These are phyloP conservation scores for Sinella curviseta DNA, from an alignment of 1,140 invertebrate genomes.

Conservation along the genomic window DNA sequence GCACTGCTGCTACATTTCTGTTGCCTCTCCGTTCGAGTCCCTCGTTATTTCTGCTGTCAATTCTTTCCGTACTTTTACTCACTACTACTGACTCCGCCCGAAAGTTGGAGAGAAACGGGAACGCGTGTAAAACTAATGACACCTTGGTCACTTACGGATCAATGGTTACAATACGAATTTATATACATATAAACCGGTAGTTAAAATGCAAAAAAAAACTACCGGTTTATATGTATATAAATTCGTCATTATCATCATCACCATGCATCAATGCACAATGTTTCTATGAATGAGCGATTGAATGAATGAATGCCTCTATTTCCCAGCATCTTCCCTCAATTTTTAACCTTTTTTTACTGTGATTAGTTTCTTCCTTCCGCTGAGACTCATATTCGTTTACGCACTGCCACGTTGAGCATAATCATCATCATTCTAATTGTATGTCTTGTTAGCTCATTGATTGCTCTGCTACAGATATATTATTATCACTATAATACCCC, in stretches of 20 bases:
- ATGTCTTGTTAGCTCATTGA: background rate
- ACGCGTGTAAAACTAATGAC: constrained; percentile 20
- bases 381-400: background rate
- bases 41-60: background rate
- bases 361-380: constrained; percentile 25
- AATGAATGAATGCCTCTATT: background rate
- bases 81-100: background rate
- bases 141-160: constrained; percentile 23
- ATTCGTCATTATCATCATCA: background rate
- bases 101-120: background rate
- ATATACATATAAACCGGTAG: background rate
- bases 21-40: background rate
- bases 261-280: background rate
- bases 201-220: background rate
- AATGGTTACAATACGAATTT: background rate
- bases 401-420: background rate
- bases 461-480: too few species aligned
- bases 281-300: background rate
- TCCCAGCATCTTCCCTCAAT: background rate
- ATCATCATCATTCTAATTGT: too few species aligned
- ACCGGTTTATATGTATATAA: background rate
- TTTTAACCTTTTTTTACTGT: background rate
- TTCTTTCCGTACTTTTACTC: background rate
- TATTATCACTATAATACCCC: too few species aligned
- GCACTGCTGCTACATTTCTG: background rate